Conservation (phyloP, 2,888 invertebrate species). For the Macrosiphum euphorbiae region DNA sequence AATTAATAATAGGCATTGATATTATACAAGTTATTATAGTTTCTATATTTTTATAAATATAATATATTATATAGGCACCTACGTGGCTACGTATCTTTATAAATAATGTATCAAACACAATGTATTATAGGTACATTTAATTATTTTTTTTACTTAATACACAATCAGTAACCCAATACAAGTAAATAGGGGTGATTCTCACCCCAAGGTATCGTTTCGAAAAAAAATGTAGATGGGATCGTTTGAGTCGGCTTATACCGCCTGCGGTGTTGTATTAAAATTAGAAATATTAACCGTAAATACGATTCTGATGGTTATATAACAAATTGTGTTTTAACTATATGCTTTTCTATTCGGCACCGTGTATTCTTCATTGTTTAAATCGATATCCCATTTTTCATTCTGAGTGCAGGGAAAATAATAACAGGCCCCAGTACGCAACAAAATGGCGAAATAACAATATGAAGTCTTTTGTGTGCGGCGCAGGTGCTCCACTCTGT, state of each 20-base stretch:
- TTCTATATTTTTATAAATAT: background rate
- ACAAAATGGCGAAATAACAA: conserved; percentile 64
- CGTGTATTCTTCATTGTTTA: conserved; percentile 59
- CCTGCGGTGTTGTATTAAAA: conserved; percentile 62
- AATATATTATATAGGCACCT: background rate
- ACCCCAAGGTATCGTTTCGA: conserved; percentile 11
- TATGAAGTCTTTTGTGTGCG: conserved; percentile 61
- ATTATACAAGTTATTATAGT: background rate
- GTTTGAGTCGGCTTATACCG: conserved; percentile 57
- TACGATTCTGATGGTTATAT: conserved; percentile 56
- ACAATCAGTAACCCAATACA: background rate
- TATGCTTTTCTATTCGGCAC: conserved; percentile 46
- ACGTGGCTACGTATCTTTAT: background rate
- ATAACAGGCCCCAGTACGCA: conserved; percentile 51
- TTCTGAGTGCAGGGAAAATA: conserved; percentile 56
- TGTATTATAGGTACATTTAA: background rate
- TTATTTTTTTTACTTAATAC: conserved; percentile 29
- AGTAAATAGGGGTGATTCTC: conserved; percentile 14
- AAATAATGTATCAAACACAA: conserved; percentile 25
- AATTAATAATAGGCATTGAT: background rate
- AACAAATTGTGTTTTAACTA: conserved; percentile 64
- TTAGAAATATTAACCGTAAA: conserved; percentile 65
- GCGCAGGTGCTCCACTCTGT: conserved; percentile 58
- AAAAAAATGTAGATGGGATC: conserved; percentile 57
- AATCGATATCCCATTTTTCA: conserved; percentile 61